Conservation (phyloP, 1,140 invertebrate species). For the Drosophila pallidifrons region DNA sequence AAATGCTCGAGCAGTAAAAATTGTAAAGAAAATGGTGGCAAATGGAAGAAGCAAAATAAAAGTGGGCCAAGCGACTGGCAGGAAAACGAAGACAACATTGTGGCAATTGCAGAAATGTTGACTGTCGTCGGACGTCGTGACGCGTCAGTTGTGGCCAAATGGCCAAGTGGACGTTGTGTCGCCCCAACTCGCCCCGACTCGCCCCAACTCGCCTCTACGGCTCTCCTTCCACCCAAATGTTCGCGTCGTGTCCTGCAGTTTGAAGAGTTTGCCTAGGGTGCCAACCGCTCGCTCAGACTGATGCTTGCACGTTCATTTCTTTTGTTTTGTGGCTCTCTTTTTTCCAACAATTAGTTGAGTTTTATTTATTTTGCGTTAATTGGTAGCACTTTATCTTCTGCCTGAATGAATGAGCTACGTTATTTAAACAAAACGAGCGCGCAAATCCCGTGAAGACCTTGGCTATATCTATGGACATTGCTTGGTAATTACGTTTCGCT, state of each 20-base stretch:
- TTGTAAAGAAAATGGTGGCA: conserved; percentile 67
- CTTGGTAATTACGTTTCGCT: conserved; percentile 73
- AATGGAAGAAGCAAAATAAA: conserved; percentile 57
- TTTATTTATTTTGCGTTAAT: conserved; percentile 85
- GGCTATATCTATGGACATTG: conserved; percentile 49
- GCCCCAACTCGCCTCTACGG: conserved; percentile 2
- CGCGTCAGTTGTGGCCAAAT: conserved; percentile 33
- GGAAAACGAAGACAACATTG: conserved; percentile 76
- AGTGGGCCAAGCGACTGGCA: conserved; percentile 58
- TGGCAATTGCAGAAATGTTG: conserved; percentile 81
- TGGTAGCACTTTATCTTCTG: conserved; percentile 84
- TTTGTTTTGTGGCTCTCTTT: conserved; percentile 43
- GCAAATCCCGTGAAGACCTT: conserved; percentile 72
- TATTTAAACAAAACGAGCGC: conserved; percentile 70
- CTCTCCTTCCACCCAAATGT: no score
- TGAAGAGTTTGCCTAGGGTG: conserved; percentile 66
- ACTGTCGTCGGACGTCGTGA: conserved; percentile 57
- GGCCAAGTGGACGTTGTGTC: conserved; percentile 53
- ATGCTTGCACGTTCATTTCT: conserved; percentile 55
- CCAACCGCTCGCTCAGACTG: conserved; percentile 32
- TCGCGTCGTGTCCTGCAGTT: conserved; percentile 27
- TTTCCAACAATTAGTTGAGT: conserved; percentile 84
- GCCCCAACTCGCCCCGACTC: conserved; percentile 22
- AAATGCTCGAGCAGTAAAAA: conserved; percentile 80
- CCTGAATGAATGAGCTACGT: conserved; percentile 79